A percentile compares a stretch with the other conserved stretches of the same genome.
Evolutionary conservation across 2,888 invertebrate genomes (phyloP).

Genomic region (Metellina segmentata): DNA sequence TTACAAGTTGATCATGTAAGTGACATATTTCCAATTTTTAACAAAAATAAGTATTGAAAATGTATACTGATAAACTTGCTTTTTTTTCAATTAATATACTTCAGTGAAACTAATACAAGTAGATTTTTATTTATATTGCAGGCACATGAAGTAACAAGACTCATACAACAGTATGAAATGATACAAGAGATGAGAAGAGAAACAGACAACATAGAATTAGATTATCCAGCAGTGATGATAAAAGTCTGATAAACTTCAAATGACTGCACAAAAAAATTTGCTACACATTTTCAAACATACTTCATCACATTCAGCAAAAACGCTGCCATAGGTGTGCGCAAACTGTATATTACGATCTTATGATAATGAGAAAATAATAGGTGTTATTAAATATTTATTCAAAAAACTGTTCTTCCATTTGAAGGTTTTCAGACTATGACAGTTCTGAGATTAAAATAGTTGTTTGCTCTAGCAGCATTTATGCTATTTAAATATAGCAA

Average conservation of each 20-base stretch:
- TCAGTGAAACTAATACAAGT: neutral
- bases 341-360: too few relatives aligned
- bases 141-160: constrained; percentile 96
- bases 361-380: too few relatives aligned
- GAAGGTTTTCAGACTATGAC: too few relatives aligned
- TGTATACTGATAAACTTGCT: neutral
- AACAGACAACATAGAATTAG: constrained; percentile 26
- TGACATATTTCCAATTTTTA: neutral
- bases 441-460: too few relatives aligned
- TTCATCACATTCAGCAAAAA: too few relatives aligned
- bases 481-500: too few relatives aligned
- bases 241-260: constrained; percentile 42
- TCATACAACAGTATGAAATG: constrained; percentile 97
- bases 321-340: too few relatives aligned
- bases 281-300: too few relatives aligned
- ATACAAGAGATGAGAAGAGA: constrained; percentile 85
- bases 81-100: neutral
- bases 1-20: constrained; percentile 91
- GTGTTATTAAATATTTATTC: too few relatives aligned
- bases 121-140: constrained; percentile 82
- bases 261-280: too few relatives aligned
- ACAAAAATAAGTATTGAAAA: neutral
- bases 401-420: too few relatives aligned
- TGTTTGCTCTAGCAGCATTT: too few relatives aligned
- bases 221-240: constrained; percentile 67